A percentile compares a stretch with the other conserved stretches of the same genome.
Conservation (phyloP, 2,797 vertebrate genomes). For the Austrolebias charrua region DNA sequence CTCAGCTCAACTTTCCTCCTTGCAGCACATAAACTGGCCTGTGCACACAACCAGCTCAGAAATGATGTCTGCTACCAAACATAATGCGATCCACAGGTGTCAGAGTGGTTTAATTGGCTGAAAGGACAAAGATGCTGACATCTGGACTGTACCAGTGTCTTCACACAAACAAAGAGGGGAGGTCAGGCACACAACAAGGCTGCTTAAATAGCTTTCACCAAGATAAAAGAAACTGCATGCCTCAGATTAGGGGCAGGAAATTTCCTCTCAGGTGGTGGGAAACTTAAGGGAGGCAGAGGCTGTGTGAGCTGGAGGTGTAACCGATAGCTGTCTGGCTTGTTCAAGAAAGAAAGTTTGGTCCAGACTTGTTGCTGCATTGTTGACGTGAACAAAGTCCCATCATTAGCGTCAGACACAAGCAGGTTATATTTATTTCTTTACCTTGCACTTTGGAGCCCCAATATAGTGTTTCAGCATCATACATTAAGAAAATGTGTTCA, state of each 20-base stretch:
- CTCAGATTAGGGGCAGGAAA: slow-evolving; percentile 64
- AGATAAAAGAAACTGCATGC: slow-evolving; percentile 65
- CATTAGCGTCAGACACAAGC: slow-evolving; percentile 11
- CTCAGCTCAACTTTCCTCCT: slow-evolving; percentile 50
- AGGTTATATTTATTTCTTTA: slow-evolving; percentile 28
- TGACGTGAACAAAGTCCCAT: slow-evolving; percentile 28
- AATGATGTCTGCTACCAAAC: slow-evolving; percentile 43
- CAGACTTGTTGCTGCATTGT: slow-evolving; percentile 39
- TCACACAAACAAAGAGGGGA: slow-evolving; percentile 13
- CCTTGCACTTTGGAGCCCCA: slow-evolving; percentile 1
- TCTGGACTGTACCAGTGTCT: slow-evolving; percentile 30
- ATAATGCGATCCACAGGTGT: slow-evolving; percentile 45
- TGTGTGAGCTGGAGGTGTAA: slow-evolving; percentile 57
- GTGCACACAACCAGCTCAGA: slow-evolving; percentile 34
- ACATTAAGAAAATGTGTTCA: slow-evolving; percentile 13
- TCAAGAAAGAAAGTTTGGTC: slow-evolving; percentile 46
- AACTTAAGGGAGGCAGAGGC: slow-evolving; percentile 57
- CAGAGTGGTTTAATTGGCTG: slow-evolving; percentile 35
- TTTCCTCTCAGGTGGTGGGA: slow-evolving; percentile 70
- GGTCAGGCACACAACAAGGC: slow-evolving; percentile 21
- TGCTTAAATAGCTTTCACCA: slow-evolving; percentile 62
- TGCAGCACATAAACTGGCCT: slow-evolving; percentile 36
- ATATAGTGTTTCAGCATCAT: slow-evolving; percentile 10
- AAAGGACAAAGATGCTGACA: slow-evolving; percentile 21
- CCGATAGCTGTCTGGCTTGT: slow-evolving; percentile 63